A percentile compares a stretch with the other conserved stretches of the same genome.
Evolutionary conservation across 53 echinoderm and acorn worm species (phyloP).

Genomic region (Apostichopus leukothele): DNA sequence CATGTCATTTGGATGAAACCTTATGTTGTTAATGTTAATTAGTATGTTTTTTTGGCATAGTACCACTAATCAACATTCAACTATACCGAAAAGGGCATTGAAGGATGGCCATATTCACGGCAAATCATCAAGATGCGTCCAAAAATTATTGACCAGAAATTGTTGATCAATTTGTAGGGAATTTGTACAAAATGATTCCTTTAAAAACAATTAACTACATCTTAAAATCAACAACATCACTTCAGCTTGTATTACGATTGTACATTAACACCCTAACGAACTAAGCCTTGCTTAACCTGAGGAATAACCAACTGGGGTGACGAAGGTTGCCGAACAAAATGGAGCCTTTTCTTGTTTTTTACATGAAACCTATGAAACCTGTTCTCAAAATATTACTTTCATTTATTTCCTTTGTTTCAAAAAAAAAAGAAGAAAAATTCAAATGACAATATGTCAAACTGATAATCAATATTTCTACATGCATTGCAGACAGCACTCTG

Average conservation of each 20-base stretch:
- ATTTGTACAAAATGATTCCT: no score
- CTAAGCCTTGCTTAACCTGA: background rate
- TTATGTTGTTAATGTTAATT: no score
- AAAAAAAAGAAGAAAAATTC: background rate
- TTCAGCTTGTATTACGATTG: background rate
- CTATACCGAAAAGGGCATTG: no score
- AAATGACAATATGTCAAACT: background rate
- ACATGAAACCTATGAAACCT: no score
- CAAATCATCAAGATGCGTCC: background rate
- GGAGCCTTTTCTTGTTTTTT: no score
- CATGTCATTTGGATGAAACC: no score
- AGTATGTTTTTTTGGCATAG: no score
- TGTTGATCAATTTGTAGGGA: no score
- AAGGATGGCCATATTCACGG: background rate
- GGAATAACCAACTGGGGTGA: background rate
- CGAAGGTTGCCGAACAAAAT: background rate
- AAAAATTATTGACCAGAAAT: background rate
- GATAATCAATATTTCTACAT: background rate
- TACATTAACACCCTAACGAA: background rate
- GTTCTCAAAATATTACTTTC: no score
- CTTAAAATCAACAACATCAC: background rate
- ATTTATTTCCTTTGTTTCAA: background rate
- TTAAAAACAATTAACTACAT: background rate
- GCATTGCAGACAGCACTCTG: background rate
- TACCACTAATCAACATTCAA: no score